Evolutionary conservation across 2,113 vertebrate genomes (phyloP).

Genomic region (Neolamprologus hecqui): DNA sequence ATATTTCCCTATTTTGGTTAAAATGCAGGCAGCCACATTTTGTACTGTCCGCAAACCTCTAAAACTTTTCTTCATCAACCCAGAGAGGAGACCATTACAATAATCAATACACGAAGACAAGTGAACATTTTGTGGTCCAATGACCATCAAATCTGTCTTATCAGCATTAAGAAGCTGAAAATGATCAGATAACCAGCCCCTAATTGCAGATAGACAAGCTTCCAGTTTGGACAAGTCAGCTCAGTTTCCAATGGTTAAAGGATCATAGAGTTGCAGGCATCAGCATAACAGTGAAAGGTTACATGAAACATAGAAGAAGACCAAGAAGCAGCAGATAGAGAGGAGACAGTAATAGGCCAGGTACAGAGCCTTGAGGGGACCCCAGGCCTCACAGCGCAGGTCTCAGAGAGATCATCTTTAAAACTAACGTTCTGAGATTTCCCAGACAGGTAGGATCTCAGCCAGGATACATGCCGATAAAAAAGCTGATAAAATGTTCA

Average conservation of each 20-base stretch:
- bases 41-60: accelerated
- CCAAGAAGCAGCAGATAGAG: neutral
- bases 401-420: neutral
- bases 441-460: neutral
- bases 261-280: neutral
- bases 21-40: neutral
- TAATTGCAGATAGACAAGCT: neutral
- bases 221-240: neutral
- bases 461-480: neutral
- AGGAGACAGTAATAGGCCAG: neutral
- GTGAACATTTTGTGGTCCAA: neutral
- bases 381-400: neutral
- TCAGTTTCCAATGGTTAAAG: accelerated
- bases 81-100: neutral
- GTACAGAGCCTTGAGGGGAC: accelerated
- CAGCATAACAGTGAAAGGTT: neutral
- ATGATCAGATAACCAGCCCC: neutral
- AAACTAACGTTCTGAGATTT: neutral
- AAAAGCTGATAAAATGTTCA: neutral
- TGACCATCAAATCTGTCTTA: neutral
- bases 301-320: neutral
- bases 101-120: accelerated
- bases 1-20: neutral
- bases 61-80: accelerated
- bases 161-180: neutral